These are phyloP conservation scores for Apotomis turbidana DNA, from an alignment of 2,888 invertebrate species.

Conservation along the genomic window DNA sequence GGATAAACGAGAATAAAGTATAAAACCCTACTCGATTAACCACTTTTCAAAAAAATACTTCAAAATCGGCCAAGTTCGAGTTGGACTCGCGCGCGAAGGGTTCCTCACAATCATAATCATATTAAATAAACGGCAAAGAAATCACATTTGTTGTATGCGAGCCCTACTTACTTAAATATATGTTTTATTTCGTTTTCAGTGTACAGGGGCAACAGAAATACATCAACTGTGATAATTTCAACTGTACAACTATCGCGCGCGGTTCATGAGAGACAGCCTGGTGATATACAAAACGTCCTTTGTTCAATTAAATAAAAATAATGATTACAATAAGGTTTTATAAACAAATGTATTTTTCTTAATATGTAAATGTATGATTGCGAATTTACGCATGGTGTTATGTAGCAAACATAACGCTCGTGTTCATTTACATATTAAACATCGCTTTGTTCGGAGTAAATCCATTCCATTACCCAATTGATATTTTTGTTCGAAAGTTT, in stretches of 20 bases:
- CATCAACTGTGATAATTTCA: not conserved
- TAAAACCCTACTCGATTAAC: too few species aligned
- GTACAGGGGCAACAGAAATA: too few species aligned
- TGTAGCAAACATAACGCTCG: slow-evolving; percentile 18
- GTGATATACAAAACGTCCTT: not conserved
- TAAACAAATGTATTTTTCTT: not conserved
- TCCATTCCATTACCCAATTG: slow-evolving; percentile 25
- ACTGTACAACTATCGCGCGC: too few species aligned
- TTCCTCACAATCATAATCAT: too few species aligned
- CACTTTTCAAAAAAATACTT: too few species aligned
- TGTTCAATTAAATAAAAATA: not conserved
- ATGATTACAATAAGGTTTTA: not conserved
- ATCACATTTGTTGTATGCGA: not conserved
- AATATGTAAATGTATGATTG: slow-evolving; percentile 18
- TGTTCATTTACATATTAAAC: slow-evolving; percentile 29
- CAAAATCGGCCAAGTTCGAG: too few species aligned
- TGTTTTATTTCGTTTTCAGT: too few species aligned
- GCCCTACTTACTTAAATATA: too few species aligned
- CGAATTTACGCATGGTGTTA: slow-evolving; percentile 4
- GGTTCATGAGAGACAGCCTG: too few species aligned
- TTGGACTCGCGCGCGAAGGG: too few species aligned
- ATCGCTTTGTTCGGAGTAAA: slow-evolving; percentile 19
- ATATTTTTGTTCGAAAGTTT: slow-evolving; percentile 37
- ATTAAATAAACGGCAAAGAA: too few species aligned
- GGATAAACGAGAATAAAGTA: too few species aligned